Evolutionary conservation across 2,888 invertebrate genomes (phyloP), one percentile per base, ranked within the genome.

Genomic region (Brachyptera putata): DNA sequence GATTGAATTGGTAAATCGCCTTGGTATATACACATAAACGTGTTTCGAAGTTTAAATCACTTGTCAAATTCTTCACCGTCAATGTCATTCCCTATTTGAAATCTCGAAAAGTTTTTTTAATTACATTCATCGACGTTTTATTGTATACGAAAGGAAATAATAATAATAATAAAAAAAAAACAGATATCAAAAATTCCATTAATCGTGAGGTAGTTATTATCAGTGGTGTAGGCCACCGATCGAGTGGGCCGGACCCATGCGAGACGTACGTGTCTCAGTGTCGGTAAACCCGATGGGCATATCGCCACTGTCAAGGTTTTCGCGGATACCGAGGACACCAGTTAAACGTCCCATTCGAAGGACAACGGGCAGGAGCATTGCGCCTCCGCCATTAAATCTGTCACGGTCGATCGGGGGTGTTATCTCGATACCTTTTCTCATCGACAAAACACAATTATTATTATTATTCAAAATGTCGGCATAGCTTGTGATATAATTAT

Each of bases 81-180:
- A 53, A 53, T 53, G 53, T 36, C 53, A 53, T 53, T 53, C 53
- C 53, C 53, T 53, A 53, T 53, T 53, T 36, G 53, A 36, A 53
- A 22, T 11, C 53, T 36, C 18, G 14, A 34, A 18, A 24, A 53
- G 34, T 53, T 53, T 53, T n/a, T n/a, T 53, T 53, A 53, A 53
- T 53, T 53, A 53, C 34, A 25, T 30, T 26, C 26, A 16, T 50
- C 26, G 34, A 22, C 14, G 36, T 21, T 53, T 30, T 16, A 53
- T 53, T 36, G 34, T 36, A 16, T 9, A 16, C 11, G 34, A 53
- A 24, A 46, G 16, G 41, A 18, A 41, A 50, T 22, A 22, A 48
- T 22, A 48, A 48, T n/a, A 48, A 22, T 5, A 22, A 22, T 9
- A 24, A n/a, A 30, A 30, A 30, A 30, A 30, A 30, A 30, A 30